phyloP scores from a whole-genome alignment of 2,888 invertebrate genomes.

The Tridacna gigas region DNA sequence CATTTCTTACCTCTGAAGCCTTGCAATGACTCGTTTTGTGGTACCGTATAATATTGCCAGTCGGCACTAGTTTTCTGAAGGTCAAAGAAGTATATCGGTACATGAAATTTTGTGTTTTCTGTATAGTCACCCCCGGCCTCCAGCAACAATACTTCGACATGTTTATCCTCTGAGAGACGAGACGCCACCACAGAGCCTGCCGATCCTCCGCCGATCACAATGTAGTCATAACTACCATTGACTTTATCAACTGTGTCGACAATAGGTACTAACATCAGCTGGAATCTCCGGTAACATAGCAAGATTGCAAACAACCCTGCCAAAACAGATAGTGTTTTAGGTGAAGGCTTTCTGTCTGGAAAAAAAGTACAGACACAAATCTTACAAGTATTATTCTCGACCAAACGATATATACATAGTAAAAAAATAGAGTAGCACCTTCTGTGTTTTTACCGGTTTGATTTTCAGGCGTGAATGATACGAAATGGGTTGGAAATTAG shows the following conservation, averaged over 20 bases:
- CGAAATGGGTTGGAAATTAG: no score
- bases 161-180: conserved; percentile 10
- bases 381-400: no score
- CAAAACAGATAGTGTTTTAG: not conserved
- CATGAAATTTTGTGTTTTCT: conserved; percentile 82
- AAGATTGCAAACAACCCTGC: not conserved
- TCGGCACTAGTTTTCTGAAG: conserved; percentile 76
- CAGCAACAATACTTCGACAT: conserved; percentile 18
- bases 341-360: not conserved
- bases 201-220: conserved; percentile 1
- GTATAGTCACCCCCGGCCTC: conserved; percentile 85
- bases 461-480: no score
- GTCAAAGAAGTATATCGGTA: conserved; percentile 85
- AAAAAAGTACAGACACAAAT: not conserved
- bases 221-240: conserved; percentile 7
- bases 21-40: conserved; percentile 78
- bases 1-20: conserved; percentile 19
- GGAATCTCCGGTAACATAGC: not conserved
- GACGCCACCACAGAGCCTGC: conserved; percentile 11
- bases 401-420: no score
- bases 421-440: no score
- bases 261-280: not conserved
- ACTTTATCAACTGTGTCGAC: not conserved
- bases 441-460: no score
- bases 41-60: conserved; percentile 85